phyloP scores from a whole-genome alignment of 2,113 vertebrate species.

The Cyprinus carpio region DNA sequence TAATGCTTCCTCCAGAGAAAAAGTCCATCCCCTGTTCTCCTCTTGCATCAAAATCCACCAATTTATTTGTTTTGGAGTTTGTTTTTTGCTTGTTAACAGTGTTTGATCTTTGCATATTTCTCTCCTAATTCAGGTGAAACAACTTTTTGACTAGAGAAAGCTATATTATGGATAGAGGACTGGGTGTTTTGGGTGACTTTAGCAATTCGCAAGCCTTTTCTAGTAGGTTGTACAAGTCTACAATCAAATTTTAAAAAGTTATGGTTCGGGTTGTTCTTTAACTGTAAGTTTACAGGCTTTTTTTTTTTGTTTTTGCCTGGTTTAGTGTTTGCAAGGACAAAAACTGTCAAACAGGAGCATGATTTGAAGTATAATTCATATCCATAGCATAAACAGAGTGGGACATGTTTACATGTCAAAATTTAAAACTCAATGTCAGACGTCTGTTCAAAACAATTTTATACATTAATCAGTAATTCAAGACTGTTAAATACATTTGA shows the following conservation, averaged over 20 bases:
- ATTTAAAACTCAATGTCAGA: neutral
- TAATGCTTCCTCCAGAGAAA: too few species aligned
- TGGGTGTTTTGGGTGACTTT: neutral
- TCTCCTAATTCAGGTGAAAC: neutral
- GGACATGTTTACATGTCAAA: neutral
- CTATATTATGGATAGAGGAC: too few species aligned
- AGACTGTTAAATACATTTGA: neutral
- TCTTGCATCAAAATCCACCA: too few species aligned
- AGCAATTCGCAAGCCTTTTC: neutral
- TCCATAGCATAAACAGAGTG: neutral
- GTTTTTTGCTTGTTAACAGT: too few species aligned
- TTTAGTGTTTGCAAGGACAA: neutral
- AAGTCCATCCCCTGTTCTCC: too few species aligned
- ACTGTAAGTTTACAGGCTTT: too few species aligned
- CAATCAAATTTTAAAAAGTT: neutral
- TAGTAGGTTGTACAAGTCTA: neutral
- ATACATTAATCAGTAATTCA: neutral
- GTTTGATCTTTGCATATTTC: neutral
- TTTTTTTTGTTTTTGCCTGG: neutral
- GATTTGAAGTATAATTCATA: neutral
- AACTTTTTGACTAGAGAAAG: neutral
- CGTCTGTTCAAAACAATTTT: neutral
- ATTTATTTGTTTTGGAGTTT: too few species aligned
- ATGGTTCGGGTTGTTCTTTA: neutral
- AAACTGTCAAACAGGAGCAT: neutral